Percentiles rank a stretch among this genome's conserved stretches.
These are phyloP conservation scores for Matsumyia berberina DNA, from an alignment of 2,888 invertebrate species.

Conservation along the genomic window DNA sequence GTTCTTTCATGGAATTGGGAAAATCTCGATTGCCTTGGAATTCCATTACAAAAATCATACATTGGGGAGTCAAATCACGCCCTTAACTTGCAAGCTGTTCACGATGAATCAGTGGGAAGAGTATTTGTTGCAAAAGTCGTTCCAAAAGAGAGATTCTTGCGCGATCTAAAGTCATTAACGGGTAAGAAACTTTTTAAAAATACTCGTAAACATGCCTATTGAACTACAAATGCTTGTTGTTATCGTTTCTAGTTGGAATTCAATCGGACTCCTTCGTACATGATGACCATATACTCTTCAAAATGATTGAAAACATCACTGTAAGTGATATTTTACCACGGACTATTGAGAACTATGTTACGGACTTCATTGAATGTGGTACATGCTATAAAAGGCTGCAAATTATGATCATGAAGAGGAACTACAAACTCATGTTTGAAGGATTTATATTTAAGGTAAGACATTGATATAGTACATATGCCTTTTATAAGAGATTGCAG, in stretches of 20 bases:
- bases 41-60: constrained; percentile 77
- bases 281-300: constrained; percentile 84
- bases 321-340: constrained; percentile 85
- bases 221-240: background rate
- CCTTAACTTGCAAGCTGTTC: constrained; percentile 77
- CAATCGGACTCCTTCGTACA: constrained; percentile 86
- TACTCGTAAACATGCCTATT: too few relatives aligned
- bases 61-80: constrained; percentile 77
- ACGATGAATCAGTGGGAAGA: constrained; percentile 70
- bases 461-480: too few relatives aligned
- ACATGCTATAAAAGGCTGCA: constrained; percentile 81
- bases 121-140: constrained; percentile 78
- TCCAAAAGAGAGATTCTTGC: constrained; percentile 77
- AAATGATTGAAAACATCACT: constrained; percentile 84
- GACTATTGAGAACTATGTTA: constrained; percentile 83
- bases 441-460: constrained; percentile 81
- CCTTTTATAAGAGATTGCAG: too few relatives aligned
- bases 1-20: constrained; percentile 80
- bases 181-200: constrained; percentile 73
- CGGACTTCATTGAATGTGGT: constrained; percentile 82
- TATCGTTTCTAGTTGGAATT: constrained; percentile 85
- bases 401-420: constrained; percentile 79
- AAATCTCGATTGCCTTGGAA: constrained; percentile 78
- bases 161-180: constrained; percentile 80
- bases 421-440: constrained; percentile 80